Evolutionary conservation across 2,797 vertebrate genomes (phyloP).

Genomic region (Loriculus beryllinus): DNA sequence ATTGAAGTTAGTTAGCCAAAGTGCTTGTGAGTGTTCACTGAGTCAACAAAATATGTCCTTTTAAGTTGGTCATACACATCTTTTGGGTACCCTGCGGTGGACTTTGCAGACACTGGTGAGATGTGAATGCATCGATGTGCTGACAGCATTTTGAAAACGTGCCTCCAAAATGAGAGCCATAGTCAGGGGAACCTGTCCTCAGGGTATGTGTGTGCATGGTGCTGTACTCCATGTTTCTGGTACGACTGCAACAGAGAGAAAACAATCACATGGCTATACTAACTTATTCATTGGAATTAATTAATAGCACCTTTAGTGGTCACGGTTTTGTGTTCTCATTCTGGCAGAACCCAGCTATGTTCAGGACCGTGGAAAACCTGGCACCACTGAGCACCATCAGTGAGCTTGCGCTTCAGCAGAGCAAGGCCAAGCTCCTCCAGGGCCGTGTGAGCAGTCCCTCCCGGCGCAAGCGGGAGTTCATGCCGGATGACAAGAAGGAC

Average conservation of each 20-base stretch:
- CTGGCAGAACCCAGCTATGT: not conserved
- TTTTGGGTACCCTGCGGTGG: not conserved
- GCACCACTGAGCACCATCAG: not conserved
- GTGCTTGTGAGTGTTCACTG: not conserved
- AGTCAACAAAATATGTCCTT: accelerated
- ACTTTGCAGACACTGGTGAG: not conserved
- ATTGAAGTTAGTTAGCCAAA: not conserved
- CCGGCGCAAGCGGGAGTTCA: constrained; percentile 87
- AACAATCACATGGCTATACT: accelerated
- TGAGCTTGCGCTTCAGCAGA: not conserved
- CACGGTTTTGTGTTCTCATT: not conserved
- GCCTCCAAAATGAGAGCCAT: not conserved
- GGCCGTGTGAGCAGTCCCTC: not conserved
- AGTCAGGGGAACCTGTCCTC: not conserved
- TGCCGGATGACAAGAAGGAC: constrained; percentile 88
- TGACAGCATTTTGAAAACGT: not conserved
- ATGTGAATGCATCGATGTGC: not conserved
- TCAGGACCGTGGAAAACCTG: constrained; percentile 32
- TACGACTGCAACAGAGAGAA: not conserved
- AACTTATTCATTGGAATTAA: not conserved
- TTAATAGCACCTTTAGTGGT: not conserved
- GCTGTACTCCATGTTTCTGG: not conserved
- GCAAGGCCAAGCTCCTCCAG: not conserved
- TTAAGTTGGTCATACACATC: accelerated
- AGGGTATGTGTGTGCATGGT: accelerated